Conservation (phyloP, 2,797 vertebrate species). For the Parauchenoglanis punctatus region DNA sequence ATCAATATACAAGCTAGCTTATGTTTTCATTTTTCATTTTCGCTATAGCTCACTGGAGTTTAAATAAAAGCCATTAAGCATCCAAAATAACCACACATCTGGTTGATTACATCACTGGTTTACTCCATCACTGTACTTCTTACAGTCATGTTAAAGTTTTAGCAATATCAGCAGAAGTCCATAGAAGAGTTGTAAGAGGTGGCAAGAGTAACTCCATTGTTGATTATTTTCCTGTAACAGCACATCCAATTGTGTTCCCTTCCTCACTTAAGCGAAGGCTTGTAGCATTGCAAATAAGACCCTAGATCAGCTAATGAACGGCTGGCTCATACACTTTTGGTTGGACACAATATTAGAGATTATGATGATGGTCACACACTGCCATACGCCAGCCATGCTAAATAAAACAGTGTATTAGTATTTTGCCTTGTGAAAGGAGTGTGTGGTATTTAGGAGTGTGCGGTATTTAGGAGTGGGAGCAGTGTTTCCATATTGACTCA, state of each 20-base stretch:
- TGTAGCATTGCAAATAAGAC: not conserved
- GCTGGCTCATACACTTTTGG: not conserved
- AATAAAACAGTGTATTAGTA: not conserved
- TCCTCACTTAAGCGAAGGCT: not conserved
- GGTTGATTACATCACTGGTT: not conserved
- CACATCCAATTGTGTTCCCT: not conserved
- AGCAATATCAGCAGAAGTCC: not conserved
- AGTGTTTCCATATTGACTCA: constrained; percentile 67
- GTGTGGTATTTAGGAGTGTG: constrained; percentile 22
- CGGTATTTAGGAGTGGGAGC: constrained; percentile 39
- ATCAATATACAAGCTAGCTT: not conserved
- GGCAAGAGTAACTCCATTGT: too few species aligned
- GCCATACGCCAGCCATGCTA: not conserved
- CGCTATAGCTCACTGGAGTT: not conserved
- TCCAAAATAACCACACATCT: not conserved
- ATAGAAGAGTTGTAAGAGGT: not conserved
- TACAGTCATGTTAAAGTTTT: not conserved
- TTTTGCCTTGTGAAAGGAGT: constrained; percentile 13
- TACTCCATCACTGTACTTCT: not conserved
- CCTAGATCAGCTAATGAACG: not conserved
- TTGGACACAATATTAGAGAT: too few species aligned
- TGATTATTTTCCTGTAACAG: not conserved
- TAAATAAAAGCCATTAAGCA: not conserved
- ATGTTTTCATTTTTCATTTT: not conserved
- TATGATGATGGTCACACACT: not conserved